Conservation (phyloP, 2,113 vertebrate species). For the Perccottus glenii region DNA sequence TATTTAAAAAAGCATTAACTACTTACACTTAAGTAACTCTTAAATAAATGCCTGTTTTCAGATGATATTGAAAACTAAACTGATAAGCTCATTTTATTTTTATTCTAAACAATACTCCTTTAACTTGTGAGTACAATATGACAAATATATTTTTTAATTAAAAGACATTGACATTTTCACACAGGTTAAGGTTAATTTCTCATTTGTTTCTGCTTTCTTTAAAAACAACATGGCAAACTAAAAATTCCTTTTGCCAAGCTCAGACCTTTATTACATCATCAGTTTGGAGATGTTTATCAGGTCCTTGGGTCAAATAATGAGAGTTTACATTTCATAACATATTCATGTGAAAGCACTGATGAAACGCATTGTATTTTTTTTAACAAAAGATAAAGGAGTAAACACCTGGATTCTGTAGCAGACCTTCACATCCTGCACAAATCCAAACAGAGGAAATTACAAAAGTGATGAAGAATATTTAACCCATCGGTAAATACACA, state of each 20-base stretch:
- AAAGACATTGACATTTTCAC: too few relatives aligned
- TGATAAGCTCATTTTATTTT: too few relatives aligned
- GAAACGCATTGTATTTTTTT: constrained; percentile 22
- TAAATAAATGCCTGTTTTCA: too few relatives aligned
- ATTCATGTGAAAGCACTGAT: constrained; percentile 10
- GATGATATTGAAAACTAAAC: too few relatives aligned
- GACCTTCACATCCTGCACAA: constrained; percentile 56
- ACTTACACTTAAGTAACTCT: too few relatives aligned
- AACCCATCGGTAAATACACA: constrained; percentile 76
- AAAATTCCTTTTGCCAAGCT: neutral
- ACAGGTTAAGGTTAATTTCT: neutral
- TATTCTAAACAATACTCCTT: too few relatives aligned
- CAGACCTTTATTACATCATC: neutral
- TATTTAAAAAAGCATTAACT: too few relatives aligned
- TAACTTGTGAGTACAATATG: too few relatives aligned
- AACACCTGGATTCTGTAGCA: constrained; percentile 36
- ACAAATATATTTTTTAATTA: too few relatives aligned
- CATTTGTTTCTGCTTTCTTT: neutral
- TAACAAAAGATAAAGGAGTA: constrained; percentile 42
- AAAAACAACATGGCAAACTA: neutral
- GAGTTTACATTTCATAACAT: constrained; percentile 24
- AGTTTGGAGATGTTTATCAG: neutral
- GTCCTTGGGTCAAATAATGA: constrained; percentile 3
- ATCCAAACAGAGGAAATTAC: constrained; percentile 79
- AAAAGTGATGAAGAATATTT: constrained; percentile 79